These are phyloP conservation scores for Papilio polyxenes DNA, from an alignment of 1,140 invertebrate species.

Conservation along the genomic window DNA sequence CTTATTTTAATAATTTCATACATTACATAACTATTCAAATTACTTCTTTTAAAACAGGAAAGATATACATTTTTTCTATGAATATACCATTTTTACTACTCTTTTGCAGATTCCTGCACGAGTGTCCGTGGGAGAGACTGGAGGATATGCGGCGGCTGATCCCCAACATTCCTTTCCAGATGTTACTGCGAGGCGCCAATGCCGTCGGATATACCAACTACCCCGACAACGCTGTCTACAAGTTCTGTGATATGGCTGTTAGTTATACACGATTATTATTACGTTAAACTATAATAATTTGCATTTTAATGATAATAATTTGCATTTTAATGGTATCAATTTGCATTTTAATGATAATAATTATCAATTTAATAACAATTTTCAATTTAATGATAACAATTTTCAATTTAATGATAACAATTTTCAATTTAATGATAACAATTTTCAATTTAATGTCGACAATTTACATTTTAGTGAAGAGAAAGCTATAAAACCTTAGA, in stretches of 20 bases:
- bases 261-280: conserved; percentile 42
- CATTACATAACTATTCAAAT: too few species aligned
- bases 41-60: too few species aligned
- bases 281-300: background rate
- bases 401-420: background rate
- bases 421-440: background rate
- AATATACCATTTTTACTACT: background rate
- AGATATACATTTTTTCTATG: too few species aligned
- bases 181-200: conserved; percentile 98
- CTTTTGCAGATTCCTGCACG: conserved; percentile 92
- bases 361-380: background rate
- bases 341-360: background rate
- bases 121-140: conserved; percentile 99
- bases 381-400: background rate
- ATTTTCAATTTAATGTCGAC: background rate
- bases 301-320: too few species aligned
- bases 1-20: too few species aligned
- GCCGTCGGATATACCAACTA: conserved; percentile 99
- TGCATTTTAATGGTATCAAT: background rate
- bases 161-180: conserved; percentile 99
- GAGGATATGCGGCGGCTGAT: conserved; percentile 94
- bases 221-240: conserved; percentile 98
- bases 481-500: too few species aligned
- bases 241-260: conserved; percentile 96
- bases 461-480: background rate